Conservation (phyloP, 2,797 vertebrate species). For the Uromys caudimaculatus region DNA sequence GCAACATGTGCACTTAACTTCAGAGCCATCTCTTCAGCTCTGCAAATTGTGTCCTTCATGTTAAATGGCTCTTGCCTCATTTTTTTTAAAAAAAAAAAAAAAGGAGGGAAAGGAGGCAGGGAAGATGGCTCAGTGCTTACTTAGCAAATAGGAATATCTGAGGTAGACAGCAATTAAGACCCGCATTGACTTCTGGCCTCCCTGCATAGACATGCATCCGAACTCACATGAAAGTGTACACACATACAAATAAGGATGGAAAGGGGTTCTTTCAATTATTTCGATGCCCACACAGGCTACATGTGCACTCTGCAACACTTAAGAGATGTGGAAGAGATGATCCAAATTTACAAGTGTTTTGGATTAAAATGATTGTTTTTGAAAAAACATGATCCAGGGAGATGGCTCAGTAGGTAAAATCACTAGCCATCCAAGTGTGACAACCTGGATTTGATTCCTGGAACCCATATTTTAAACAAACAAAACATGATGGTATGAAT, state of each 20-base stretch:
- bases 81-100: no score
- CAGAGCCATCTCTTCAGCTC: not conserved
- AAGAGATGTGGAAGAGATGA: not conserved
- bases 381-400: not conserved
- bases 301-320: not conserved
- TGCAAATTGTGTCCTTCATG: not conserved
- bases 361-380: not conserved
- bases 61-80: not conserved
- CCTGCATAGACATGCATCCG: not conserved
- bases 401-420: not conserved
- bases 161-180: not conserved
- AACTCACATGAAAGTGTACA: not conserved
- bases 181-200: not conserved
- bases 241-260: not conserved
- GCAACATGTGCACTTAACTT: not conserved
- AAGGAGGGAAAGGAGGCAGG: not conserved
- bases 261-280: not conserved
- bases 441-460: not conserved
- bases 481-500: not conserved
- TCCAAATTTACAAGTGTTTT: not conserved
- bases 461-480: not conserved
- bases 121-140: not conserved
- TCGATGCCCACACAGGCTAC: not conserved
- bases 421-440: not conserved
- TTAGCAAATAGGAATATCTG: not conserved